Conservation (phyloP, 1,140 invertebrate genomes). For the Ladona fulva region DNA sequence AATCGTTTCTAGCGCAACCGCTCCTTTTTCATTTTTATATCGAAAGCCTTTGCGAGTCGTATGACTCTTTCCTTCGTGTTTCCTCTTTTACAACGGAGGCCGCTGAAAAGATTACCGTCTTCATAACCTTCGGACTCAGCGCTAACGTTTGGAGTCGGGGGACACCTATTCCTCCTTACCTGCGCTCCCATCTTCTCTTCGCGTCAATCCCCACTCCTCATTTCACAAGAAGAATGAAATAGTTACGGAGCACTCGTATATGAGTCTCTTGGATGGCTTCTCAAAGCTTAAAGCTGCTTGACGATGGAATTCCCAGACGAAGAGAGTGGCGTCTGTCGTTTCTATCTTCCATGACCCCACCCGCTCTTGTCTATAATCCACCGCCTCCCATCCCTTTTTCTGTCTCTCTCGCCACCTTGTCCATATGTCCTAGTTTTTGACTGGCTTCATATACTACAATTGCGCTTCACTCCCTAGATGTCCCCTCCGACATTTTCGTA, state of each 20-base stretch:
- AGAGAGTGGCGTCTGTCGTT: background rate
- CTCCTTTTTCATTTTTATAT: too few relatives aligned
- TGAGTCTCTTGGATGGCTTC: background rate
- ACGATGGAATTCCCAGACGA: background rate
- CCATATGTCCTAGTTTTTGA: constrained; percentile 9
- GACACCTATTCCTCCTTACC: background rate
- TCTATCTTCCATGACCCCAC: background rate
- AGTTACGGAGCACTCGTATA: background rate
- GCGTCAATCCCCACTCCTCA: background rate
- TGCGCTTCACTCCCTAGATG: background rate
- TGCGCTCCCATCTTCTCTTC: background rate
- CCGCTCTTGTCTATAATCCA: background rate
- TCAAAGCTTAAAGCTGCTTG: background rate
- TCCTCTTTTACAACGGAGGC: too few relatives aligned
- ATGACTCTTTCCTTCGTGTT: too few relatives aligned
- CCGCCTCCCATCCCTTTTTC: background rate
- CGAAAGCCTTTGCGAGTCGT: too few relatives aligned
- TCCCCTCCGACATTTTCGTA: background rate
- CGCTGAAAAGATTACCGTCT: background rate
- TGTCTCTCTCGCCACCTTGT: background rate
- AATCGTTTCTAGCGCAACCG: too few relatives aligned
- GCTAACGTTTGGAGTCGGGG: background rate
- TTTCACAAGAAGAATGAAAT: background rate
- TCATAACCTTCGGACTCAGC: background rate
- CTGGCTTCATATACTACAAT: background rate